Conservation (phyloP, 92 coral and sea anemone species). For the Ricordea florida region DNA sequence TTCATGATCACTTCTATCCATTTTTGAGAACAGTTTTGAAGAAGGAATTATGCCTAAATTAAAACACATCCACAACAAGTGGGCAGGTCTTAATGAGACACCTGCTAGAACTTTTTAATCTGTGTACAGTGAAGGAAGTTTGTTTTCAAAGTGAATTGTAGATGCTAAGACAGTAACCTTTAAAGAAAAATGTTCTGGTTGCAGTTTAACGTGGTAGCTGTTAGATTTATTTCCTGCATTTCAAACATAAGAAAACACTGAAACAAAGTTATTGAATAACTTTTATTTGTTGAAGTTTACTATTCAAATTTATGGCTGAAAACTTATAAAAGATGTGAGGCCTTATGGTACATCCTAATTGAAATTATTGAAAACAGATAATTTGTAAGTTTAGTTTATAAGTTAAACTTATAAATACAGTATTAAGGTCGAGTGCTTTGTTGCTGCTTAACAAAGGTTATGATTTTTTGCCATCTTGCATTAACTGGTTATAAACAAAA, state of each 20-base stretch:
- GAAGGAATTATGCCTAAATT: no score
- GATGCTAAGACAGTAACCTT: constrained; percentile 3
- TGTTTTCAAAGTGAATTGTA: background rate
- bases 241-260: constrained; percentile 2
- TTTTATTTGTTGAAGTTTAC: constrained; percentile 1
- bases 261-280: background rate
- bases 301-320: constrained; percentile 1
- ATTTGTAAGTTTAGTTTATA: constrained; percentile 4
- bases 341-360: background rate
- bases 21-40: no score
- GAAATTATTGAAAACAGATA: background rate
- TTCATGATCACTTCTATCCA: no score
- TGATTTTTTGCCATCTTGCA: constrained; percentile 6
- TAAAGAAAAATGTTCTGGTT: background rate
- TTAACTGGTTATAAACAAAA: constrained; percentile 11
- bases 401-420: constrained; percentile 8
- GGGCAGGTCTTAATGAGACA: no score
- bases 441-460: background rate
- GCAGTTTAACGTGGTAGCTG: background rate
- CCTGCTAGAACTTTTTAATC: background rate
- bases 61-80: no score
- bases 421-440: background rate
- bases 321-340: background rate
- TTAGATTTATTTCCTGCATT: constrained; percentile 1
- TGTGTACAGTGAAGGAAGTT: background rate